A percentile compares a stretch with the other conserved stretches of the same genome.
Conservation (phyloP, 2,888 invertebrate genomes). For the Protodeltote pygarga region DNA sequence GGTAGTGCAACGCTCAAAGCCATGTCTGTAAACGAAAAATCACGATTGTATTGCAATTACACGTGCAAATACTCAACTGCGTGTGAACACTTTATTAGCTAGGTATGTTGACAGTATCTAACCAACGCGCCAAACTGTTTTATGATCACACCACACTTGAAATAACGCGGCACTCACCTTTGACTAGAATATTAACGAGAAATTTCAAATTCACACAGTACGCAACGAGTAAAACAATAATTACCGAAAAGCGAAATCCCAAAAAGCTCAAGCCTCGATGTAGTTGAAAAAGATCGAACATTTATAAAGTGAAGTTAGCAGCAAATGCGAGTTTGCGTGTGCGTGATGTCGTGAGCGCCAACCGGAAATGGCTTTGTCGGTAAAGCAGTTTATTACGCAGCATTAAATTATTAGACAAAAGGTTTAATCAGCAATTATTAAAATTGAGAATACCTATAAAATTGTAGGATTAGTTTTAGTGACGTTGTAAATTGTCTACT, state of each 20-base stretch:
- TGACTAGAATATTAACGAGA: slow-evolving; percentile 51
- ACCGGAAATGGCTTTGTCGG: slow-evolving; percentile 75
- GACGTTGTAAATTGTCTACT: too few species aligned
- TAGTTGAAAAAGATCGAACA: slow-evolving; percentile 84
- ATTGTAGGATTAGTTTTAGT: not conserved
- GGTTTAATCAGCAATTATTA: not conserved
- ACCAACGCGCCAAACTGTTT: slow-evolving; percentile 81
- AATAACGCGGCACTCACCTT: slow-evolving; percentile 57
- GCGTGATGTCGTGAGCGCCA: slow-evolving; percentile 81
- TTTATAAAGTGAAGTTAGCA: slow-evolving; percentile 81
- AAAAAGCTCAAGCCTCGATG: slow-evolving; percentile 83
- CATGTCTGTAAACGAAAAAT: slow-evolving; percentile 84
- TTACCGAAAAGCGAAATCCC: slow-evolving; percentile 84
- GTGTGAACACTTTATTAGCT: slow-evolving; percentile 70
- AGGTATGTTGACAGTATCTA: slow-evolving; percentile 82
- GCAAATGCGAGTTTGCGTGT: slow-evolving; percentile 71
- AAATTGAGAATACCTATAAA: not conserved
- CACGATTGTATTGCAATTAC: slow-evolving; percentile 73
- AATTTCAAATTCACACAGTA: slow-evolving; percentile 55
- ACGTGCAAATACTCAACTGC: slow-evolving; percentile 79
- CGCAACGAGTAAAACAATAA: slow-evolving; percentile 71
- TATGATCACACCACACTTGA: slow-evolving; percentile 58
- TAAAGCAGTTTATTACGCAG: slow-evolving; percentile 80
- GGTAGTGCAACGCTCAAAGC: slow-evolving; percentile 88
- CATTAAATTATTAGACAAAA: slow-evolving; percentile 39